A percentile compares a stretch with the other conserved stretches of the same genome.
Conservation (phyloP, 1,140 invertebrate species). For the Trinorchestia longiramus region DNA sequence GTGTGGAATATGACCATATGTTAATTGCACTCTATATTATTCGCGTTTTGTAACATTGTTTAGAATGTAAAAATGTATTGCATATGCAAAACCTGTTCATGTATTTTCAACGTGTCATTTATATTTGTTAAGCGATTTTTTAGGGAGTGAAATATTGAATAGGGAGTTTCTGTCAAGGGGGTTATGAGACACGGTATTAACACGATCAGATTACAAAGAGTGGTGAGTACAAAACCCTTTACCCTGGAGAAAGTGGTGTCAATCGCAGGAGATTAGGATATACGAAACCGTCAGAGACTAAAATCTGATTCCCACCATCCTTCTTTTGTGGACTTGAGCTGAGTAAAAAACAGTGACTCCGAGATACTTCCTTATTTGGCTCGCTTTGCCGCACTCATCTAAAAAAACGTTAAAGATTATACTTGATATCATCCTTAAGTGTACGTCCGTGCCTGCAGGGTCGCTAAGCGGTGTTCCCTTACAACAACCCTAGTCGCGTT, state of each 20-base stretch:
- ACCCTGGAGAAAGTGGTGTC: background rate
- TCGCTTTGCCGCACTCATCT: background rate
- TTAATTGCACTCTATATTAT: no score
- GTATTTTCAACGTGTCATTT: no score
- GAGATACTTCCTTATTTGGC: constrained; percentile 45
- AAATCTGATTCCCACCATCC: constrained; percentile 21
- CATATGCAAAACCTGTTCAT: no score
- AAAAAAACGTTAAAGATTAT: constrained; percentile 16
- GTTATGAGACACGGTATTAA: background rate
- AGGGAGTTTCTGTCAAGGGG: background rate
- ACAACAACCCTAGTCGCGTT: background rate
- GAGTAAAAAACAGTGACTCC: background rate
- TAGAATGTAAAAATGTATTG: no score
- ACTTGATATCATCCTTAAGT: constrained; percentile 27
- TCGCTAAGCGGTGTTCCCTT: background rate
- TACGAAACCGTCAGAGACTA: background rate
- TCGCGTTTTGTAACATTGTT: no score
- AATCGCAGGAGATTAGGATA: constrained; percentile 16
- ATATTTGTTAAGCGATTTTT: background rate
- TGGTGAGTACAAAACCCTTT: background rate
- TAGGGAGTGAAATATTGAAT: background rate
- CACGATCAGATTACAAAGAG: background rate
- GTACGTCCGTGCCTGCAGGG: background rate
- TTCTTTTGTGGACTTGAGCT: background rate
- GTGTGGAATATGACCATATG: no score